Base-by-base conservation (phyloP, 2,113 vertebrate species). In the Myrmecobius fasciatus region DNA sequence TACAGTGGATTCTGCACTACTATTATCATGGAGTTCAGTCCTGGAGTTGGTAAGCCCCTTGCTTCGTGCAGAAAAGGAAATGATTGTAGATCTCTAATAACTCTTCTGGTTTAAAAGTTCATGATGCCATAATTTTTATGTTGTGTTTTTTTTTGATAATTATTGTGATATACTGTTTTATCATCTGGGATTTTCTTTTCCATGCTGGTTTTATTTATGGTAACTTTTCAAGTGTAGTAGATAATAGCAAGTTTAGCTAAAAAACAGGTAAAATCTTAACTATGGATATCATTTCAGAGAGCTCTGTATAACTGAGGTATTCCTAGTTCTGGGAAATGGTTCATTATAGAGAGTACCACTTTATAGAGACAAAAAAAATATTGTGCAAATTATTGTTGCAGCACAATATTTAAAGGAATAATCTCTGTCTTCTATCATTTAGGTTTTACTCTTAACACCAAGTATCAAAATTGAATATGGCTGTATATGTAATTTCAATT, bases 1-100 rank as follows among this genome's bases (percentile, higher is more conserved):
- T 99, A 98, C 99, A 99, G 94, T 99, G 99, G 99, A 99, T 99
- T 98, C 99, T 99, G 53, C 99, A 99, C 98, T 99, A 99, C 98
- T 99, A 99, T 96, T 99, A 99, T 97, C 99, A 99, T 49, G 99
- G 99, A 95, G 99, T 99, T 96, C 99, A 99, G 46, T 99, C 99
- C 46, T 99, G 99, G 99, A 99, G 99, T 98, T 99, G 99, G 99
- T 99, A 98, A 99, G 99, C 95, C 90, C 36, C 7, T 22, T 83
- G 67, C 67, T n/a, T 83, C 8, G 17, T 75, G 11, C 36, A n/a
- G 95, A 94, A 51, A 25, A 47, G 0, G 8, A 1, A 83, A 9
- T 90, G 52, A 31, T 92, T 43, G 53, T 48, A 56, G 93, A 89
- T 28, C 89, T 89, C 54, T 43, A 94, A 0, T 89, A 93, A 2